Evolutionary conservation across 2,113 vertebrate species (phyloP), one percentile per base, ranked within the genome.

Genomic region (Scalopus aquaticus): DNA sequence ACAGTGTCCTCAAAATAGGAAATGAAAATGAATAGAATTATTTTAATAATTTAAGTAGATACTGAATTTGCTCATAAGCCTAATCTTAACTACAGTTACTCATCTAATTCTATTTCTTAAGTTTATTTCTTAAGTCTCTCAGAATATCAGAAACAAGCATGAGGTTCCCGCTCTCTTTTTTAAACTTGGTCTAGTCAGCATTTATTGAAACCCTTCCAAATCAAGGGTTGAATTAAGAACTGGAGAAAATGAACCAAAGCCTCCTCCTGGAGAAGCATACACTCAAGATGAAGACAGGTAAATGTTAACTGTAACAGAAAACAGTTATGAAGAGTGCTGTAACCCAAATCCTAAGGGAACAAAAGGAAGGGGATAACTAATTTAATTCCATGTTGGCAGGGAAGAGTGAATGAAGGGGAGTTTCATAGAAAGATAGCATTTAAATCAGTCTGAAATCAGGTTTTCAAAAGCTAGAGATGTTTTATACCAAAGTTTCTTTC

Each of bases 1-100:
- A 82, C 90, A 96, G 92, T 94, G 94, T 69, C 73, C 54, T 96
- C 89, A 73, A 74, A 95, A 90, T 54, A 19, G 56, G 90, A 96
- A 97, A 88, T 85, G 77, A 90, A 94, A 94, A 49, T 72, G 46
- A 84, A 5, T 9, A 32, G 51, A 87, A 78, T 46, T 10, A 74
- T 44, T 79, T 76, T 72, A 79, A 86, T 70, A 56, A 91, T 32
- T 56, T 74, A 94, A 94, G 46, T 91, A 62, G 3, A 19, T 44
- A 79, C 62, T 80, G 58, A 92, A 69, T 84, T 65, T 44, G 65
- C 49, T 46, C 73, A 67, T 60, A 88, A 95, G 88, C 24, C 44
- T 62, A 82, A 69, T 3, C 82, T 84, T 39, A 62, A 88, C 24
- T 62, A 62, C 4, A 73, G 20, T 67, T 88, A 51, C 7, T 37